Conservation (phyloP, 2,888 invertebrate genomes). For the Tetheella fluctuosa region DNA sequence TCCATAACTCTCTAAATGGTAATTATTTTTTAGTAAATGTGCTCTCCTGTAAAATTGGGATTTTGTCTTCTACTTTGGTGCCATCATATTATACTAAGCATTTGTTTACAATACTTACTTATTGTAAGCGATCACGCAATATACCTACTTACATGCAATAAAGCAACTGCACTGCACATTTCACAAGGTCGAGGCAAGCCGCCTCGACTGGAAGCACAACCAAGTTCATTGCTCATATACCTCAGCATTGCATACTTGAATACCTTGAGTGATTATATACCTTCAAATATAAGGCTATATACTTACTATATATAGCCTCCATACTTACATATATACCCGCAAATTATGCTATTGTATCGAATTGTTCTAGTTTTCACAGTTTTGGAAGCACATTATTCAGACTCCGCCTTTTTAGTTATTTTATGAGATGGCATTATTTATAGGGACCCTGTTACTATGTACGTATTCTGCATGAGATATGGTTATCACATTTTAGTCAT, state of each 20-base stretch:
- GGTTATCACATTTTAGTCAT: not conserved
- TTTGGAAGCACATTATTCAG: not conserved
- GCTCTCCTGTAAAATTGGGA: too few relatives aligned
- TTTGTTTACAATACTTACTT: conserved; percentile 16
- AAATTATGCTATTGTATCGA: not conserved
- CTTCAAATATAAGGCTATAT: too few relatives aligned
- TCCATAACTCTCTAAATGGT: too few relatives aligned
- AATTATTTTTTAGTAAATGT: too few relatives aligned
- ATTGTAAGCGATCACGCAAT: conserved; percentile 40
- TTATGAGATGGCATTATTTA: not conserved
- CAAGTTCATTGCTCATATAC: conserved; percentile 58
- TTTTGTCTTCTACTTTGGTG: too few relatives aligned
- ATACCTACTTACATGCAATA: not conserved
- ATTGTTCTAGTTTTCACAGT: not conserved
- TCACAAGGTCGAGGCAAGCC: conserved; percentile 57
- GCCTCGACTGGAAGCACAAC: conserved; percentile 22
- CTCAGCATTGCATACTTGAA: conserved; percentile 21
- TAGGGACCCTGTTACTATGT: too few relatives aligned
- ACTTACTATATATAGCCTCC: too few relatives aligned
- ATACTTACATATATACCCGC: conserved; percentile 11
- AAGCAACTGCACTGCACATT: conserved; percentile 16
- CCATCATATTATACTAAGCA: not conserved
- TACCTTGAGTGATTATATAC: conserved; percentile 29
- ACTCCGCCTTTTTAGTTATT: too few relatives aligned
- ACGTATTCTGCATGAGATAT: too few relatives aligned